Base-by-base conservation (phyloP, 1,140 invertebrate genomes). In the Lucilia cuprina region DNA sequence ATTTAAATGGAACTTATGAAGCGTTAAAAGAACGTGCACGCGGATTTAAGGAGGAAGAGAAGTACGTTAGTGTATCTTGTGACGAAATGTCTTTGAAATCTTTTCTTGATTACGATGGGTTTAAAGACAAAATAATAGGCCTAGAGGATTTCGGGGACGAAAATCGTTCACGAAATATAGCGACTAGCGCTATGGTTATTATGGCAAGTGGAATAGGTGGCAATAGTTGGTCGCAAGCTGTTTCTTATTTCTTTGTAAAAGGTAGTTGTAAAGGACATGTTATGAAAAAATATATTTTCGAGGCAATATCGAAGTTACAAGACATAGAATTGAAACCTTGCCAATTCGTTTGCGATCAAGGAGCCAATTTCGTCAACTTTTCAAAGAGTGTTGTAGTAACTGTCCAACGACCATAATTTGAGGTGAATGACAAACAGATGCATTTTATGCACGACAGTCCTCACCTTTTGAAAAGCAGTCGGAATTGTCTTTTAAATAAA, bases 131-230 rank as follows among this genome's bases (percentile, higher is more conserved):
- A 82, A 41, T 41, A 41, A 41, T 41, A 41, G 35, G 35, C 35
- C 35, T 41, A 41, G 3, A 41, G 35, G 35, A 50, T 82, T 82
- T 12, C 10, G 25, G 78, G 78, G 78, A 82, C 7, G 78, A 82
- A 50, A 82, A 82, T 50, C 78, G 78, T 19, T 25, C 41, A 12
- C 13, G 47, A 41, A 82, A 50, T 25, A 50, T 82, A 50, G 78
- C 41, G 12, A 82, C 47, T 19, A 55, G 17, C 7, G 41, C n/a
- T 17, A 55, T 82, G 78, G 50, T 50, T 19, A 49, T 82, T 30
- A 25, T 82, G 80, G 80, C 55, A 14, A 49, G 55, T 55, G 80
- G 80, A 10, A 82, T 82, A 25, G 80, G 80, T 5, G 80, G 49
- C 8, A 12, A 19, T 3, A 47, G 41, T 50, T 50, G 47, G 78